Evolutionary conservation across 1,140 invertebrate genomes (phyloP).

Genomic region (Caenorhabditis latens): DNA sequence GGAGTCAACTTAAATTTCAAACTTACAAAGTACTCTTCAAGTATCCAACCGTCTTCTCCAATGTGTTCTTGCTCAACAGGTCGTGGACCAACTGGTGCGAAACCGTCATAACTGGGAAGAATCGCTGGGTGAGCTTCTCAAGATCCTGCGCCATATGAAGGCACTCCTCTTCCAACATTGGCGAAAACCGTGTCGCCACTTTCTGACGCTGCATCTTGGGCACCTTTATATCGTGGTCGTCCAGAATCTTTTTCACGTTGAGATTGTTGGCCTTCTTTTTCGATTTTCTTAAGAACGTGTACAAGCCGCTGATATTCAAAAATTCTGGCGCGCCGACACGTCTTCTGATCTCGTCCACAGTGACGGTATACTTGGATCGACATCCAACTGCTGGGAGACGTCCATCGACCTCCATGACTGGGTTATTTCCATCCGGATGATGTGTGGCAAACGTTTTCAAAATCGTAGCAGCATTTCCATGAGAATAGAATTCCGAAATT

Average conservation of each 20-base stretch:
- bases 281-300: conserved; percentile 6
- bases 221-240: background rate
- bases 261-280: background rate
- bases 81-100: background rate
- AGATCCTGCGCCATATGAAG: background rate
- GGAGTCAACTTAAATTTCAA: background rate
- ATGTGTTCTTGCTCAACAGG: background rate
- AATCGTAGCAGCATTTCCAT: background rate
- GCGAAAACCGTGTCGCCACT: background rate
- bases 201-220: background rate
- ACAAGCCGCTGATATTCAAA: background rate
- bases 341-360: conserved; percentile 4
- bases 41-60: background rate
- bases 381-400: background rate
- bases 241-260: background rate
- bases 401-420: background rate
- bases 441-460: background rate
- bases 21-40: background rate
- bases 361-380: background rate
- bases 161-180: conserved; percentile 10
- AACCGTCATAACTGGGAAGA: background rate
- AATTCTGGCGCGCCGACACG: background rate
- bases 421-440: background rate
- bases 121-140: background rate
- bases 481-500: no score